Base-by-base conservation (phyloP, 1,140 invertebrate species). In the Onthophagus taurus region DNA sequence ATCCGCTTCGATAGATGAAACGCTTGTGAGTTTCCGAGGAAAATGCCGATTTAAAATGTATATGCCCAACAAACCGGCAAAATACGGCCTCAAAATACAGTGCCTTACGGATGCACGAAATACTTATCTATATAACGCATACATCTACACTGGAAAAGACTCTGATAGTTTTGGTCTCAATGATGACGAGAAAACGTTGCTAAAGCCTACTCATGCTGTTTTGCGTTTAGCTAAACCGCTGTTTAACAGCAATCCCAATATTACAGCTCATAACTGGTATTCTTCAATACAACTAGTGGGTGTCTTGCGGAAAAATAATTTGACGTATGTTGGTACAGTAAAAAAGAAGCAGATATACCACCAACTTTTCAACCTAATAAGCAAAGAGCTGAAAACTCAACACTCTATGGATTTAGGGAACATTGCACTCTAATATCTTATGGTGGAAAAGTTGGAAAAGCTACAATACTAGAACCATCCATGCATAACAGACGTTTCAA, bases 1-100 rank as follows among this genome's bases (percentile, higher is more conserved):
- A 30, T 56, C 53, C 33, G 33, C 51, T 1, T 53, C 50, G 12
- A 53, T 66, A 30, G 63, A 67, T 48, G 60, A 69, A 49, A 54
- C 58, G 57, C 49, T 70, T 2, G 44, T 68, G 1, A 41, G 49
- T 21, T 71, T 70, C 53, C 39, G 63, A 35, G 67, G 65, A n/a
- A 30, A 56, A 9, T 64, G 61, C 42, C 39, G 41, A 19, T 66
- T 69, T 36, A 49, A 55, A 18, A 59, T 66, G 45, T 71, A 70
- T 45, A 70, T 72, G 36, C 65, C 67, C 34, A 55, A 50, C 4
- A 72, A 68, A 54, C 64, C 65, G 0, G 52, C 45, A 21, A 65
- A 64, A 44, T 72, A 69, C 49, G 70, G 68, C 1, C 50, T 72
- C 16, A 70, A 70, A 57, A 53, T 68, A 24, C 23, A 54, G 19